These are phyloP conservation scores for Lepilemur ruficaudatus DNA, from an alignment of 2,797 vertebrate species.

Conservation along the genomic window DNA sequence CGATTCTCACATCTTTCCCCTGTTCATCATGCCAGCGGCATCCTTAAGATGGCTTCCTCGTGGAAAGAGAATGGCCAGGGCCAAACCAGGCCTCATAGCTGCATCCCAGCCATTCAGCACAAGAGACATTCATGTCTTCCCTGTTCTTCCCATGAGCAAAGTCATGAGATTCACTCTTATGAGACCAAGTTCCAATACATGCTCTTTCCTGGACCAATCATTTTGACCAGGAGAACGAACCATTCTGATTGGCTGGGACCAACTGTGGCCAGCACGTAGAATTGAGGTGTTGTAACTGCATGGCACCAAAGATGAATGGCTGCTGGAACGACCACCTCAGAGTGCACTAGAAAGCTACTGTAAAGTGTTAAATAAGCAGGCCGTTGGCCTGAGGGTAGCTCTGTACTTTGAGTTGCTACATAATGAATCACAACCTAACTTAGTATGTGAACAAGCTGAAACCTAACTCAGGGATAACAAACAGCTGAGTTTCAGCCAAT, in stretches of 20 bases:
- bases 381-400: neutral
- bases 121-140: neutral
- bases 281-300: neutral
- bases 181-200: neutral
- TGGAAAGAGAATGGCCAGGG: neutral
- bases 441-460: neutral
- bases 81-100: neutral
- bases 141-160: neutral
- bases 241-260: neutral
- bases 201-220: neutral
- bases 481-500: neutral
- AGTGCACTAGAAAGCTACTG: neutral
- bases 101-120: neutral
- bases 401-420: neutral
- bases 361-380: neutral
- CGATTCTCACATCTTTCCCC: neutral
- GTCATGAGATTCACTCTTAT: neutral
- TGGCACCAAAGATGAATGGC: accelerated
- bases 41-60: neutral
- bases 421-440: neutral
- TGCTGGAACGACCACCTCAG: neutral
- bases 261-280: neutral
- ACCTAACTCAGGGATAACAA: neutral
- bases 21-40: neutral
- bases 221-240: neutral